phyloP scores from a whole-genome alignment of 2,113 vertebrate genomes.

The Phasianus colchicus region DNA sequence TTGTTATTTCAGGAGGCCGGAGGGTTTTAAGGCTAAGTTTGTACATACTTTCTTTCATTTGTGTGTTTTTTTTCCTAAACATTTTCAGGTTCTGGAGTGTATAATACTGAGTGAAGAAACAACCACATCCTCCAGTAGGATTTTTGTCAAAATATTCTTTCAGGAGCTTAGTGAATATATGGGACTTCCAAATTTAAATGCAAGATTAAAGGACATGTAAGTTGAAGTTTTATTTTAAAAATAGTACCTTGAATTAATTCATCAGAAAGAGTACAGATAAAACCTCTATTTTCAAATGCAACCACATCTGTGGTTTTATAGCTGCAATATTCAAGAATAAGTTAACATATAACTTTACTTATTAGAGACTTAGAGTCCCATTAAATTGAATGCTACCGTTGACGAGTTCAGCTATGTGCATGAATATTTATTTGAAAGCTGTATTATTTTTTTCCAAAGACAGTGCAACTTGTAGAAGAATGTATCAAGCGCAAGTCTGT shows the following conservation, averaged over 20 bases:
- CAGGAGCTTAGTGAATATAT: constrained; percentile 98
- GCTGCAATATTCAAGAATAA: neutral
- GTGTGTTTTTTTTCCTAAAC: neutral
- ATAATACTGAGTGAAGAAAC: constrained; percentile 96
- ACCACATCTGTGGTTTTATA: neutral
- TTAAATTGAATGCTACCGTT: neutral
- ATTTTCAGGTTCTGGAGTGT: constrained; percentile 92
- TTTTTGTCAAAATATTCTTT: constrained; percentile 99
- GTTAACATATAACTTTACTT: neutral
- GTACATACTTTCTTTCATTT: no score
- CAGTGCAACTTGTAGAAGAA: neutral
- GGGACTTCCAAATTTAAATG: constrained; percentile 96
- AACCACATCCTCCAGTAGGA: constrained; percentile 96
- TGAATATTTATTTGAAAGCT: neutral
- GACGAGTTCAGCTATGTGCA: neutral
- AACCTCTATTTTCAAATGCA: neutral
- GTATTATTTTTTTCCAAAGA: neutral
- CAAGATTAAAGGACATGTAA: constrained; percentile 93
- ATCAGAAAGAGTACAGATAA: neutral
- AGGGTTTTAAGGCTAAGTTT: neutral
- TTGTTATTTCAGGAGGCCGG: neutral
- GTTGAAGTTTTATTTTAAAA: constrained; percentile 57
- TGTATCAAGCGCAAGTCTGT: neutral
- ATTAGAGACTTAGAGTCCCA: neutral
- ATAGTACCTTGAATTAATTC: neutral